These are phyloP conservation scores for Menura novaehollandiae DNA, from an alignment of 2,113 vertebrate genomes.

Conservation along the genomic window DNA sequence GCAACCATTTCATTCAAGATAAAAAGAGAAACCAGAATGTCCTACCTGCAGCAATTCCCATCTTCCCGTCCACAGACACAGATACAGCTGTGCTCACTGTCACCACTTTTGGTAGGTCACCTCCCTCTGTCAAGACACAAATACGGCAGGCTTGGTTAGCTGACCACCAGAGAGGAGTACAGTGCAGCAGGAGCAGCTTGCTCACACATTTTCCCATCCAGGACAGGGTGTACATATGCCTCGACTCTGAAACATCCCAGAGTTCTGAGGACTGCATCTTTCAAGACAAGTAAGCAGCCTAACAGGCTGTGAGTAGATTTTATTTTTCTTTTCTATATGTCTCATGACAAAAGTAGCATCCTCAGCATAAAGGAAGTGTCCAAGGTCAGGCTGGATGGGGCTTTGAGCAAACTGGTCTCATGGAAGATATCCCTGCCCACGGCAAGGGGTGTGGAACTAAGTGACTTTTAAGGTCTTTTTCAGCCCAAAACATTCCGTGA, in stretches of 20 bases:
- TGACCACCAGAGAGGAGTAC: neutral
- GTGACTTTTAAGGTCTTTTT: neutral
- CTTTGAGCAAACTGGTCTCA: neutral
- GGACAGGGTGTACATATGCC: neutral
- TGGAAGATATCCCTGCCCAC: neutral
- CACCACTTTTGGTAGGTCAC: constrained; percentile 64
- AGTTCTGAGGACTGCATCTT: neutral
- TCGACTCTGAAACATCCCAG: neutral
- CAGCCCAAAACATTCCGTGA: neutral
- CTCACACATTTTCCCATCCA: neutral
- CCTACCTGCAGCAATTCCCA: constrained; percentile 94
- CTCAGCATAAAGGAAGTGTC: neutral
- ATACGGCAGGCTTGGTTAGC: neutral
- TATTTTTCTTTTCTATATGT: neutral
- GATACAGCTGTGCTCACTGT: constrained; percentile 84
- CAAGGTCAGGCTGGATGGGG: too few relatives aligned
- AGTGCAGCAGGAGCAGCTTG: neutral
- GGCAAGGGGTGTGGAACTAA: neutral
- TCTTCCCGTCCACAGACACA: constrained; percentile 84
- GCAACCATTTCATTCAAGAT: neutral
- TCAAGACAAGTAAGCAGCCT: neutral
- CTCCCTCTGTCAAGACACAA: constrained; percentile 73
- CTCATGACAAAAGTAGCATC: neutral
- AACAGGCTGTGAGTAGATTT: neutral
- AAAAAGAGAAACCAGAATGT: neutral